Evolutionary conservation across 2,888 invertebrate genomes (phyloP).

Genomic region (Gibbula magus): DNA sequence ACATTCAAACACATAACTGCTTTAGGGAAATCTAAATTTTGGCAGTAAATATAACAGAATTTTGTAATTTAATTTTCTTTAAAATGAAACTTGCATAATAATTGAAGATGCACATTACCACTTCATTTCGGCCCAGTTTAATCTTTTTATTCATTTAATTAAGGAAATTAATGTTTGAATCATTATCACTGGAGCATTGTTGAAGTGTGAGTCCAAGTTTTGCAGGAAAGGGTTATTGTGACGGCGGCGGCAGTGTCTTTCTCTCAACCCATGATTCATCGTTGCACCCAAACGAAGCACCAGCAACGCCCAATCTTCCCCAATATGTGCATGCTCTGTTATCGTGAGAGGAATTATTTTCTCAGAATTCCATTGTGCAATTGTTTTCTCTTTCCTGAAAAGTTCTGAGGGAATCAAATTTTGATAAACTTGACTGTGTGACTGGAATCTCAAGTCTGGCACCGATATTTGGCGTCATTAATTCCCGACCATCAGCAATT

Average conservation of each 20-base stretch:
- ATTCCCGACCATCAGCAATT: slow-evolving; percentile 2
- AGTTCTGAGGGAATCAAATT: slow-evolving; percentile 8
- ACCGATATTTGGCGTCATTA: slow-evolving; percentile 1
- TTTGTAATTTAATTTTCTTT: neutral
- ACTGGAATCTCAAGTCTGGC: neutral
- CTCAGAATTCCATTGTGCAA: slow-evolving; percentile 4
- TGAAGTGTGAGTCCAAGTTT: neutral
- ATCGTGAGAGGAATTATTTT: slow-evolving; percentile 7
- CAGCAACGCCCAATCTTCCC: no score
- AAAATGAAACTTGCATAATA: neutral
- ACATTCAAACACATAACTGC: no score
- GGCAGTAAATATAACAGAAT: neutral
- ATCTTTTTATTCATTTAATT: neutral
- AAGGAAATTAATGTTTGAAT: slow-evolving; percentile 7
- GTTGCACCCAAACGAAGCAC: neutral
- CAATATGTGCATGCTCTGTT: neutral
- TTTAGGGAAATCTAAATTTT: no score
- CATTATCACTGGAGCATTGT: slow-evolving; percentile 7
- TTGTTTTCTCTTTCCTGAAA: slow-evolving; percentile 8
- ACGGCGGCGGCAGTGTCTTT: neutral
- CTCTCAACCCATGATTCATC: neutral
- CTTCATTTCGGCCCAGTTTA: neutral
- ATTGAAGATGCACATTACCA: neutral
- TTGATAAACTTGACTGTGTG: neutral
- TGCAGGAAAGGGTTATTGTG: neutral